phyloP scores from a whole-genome alignment of 35 echinoderm and acorn worm species.

The Lytechinus pictus region DNA sequence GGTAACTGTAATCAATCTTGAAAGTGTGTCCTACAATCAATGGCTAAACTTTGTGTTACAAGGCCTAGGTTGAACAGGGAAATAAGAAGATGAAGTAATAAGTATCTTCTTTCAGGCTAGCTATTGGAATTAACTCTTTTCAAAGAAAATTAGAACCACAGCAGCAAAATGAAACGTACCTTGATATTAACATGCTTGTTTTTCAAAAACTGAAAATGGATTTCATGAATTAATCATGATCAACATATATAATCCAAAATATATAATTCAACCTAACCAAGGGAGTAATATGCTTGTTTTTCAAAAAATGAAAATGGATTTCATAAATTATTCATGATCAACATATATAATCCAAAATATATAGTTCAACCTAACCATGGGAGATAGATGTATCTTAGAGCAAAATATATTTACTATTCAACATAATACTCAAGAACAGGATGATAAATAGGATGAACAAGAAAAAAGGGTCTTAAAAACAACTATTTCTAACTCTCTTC shows the following conservation, averaged over 20 bases:
- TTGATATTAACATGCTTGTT: neutral
- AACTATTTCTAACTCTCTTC: too few species aligned
- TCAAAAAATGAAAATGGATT: neutral
- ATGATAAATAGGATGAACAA: too few species aligned
- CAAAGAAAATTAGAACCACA: neutral
- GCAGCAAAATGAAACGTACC: neutral
- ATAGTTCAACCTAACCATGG: neutral
- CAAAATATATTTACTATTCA: too few species aligned
- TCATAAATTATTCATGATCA: neutral
- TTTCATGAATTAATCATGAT: neutral
- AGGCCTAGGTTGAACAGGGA: too few species aligned
- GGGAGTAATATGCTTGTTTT: neutral
- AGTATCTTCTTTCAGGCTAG: too few species aligned
- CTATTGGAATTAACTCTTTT: neutral
- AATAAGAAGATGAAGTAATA: too few species aligned
- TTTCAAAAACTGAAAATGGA: neutral
- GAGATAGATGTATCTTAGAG: neutral
- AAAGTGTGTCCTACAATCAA: too few species aligned
- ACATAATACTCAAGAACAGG: too few species aligned
- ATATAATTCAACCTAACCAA: neutral
- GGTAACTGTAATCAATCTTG: too few species aligned
- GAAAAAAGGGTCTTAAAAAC: too few species aligned
- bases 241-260: neutral
- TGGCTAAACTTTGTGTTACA: too few species aligned
- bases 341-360: neutral